Base-by-base conservation (phyloP, 2,888 invertebrate species). In the Himalopsyche japonica region DNA sequence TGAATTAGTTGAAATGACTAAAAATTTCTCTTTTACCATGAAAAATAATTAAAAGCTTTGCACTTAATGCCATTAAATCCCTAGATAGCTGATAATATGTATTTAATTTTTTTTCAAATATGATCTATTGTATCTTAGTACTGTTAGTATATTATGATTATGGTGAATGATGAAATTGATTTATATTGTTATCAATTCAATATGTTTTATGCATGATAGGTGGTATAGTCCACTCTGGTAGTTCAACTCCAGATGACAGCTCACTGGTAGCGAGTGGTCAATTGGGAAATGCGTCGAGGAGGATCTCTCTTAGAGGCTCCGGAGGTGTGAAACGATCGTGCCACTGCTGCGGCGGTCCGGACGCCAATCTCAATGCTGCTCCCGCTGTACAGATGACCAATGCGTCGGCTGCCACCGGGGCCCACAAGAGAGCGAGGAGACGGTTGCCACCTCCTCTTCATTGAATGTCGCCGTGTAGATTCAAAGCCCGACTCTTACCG, bases 261-360 rank as follows among this genome's bases (percentile, higher is more conserved):
- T 89, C 90, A 1, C 90, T 90, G 5, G 77, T 85, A 83, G 89
- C 90, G 78, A 70, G 70, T 4, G 70, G 70, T 70, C 70, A 24
- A 15, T 27, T 70, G 27, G 70, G 70, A 89, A 90, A 57, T 87
- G 86, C 43, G 24, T 24, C 70, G 27, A 70, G 70, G 70, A 70
- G 70, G 81, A 70, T 82, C 24, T 47, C 89, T 91, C 1, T 92
- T 89, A 87, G 93, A 89, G 91, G 91, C 0, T 90, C 94, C 0
- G 94, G 94, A 8, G 93, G 93, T 12, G 94, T 94, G 1, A 94
- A 94, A 87, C 92, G 94, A 70, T 93, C 93, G 80, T 94, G 94
- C 88, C 93, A 93, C 48, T 94, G 94, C 89, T 94, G 94, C 89
- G 92, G 93, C 0, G 92, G 93, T 3, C 91, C 93, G 8, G 78